phyloP scores from a whole-genome alignment of 2,113 vertebrate genomes.

The Steatornis caripensis region DNA sequence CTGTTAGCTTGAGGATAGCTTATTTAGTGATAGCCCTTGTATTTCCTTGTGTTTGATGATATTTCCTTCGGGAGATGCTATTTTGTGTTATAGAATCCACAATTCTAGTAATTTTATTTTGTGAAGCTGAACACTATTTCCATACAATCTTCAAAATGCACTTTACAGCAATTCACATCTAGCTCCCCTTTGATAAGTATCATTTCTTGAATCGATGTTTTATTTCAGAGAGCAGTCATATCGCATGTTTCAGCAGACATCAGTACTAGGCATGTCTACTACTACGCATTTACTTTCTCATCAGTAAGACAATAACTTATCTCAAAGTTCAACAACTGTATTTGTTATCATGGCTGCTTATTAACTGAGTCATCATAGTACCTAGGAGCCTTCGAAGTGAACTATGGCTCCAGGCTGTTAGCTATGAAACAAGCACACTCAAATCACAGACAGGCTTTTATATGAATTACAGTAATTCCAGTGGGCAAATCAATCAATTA shows the following conservation, averaged over 20 bases:
- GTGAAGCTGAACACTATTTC: neutral
- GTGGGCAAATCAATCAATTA: neutral
- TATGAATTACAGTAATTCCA: neutral
- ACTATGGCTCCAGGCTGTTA: neutral
- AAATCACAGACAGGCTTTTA: neutral
- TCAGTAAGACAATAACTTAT: neutral
- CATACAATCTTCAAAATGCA: neutral
- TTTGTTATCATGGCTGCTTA: neutral
- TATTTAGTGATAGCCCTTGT: neutral
- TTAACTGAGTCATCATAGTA: neutral
- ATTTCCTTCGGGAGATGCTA: neutral
- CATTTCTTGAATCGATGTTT: neutral
- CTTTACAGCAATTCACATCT: neutral
- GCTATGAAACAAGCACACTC: neutral
- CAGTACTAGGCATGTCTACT: neutral
- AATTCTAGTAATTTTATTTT: neutral
- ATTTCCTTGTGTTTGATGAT: neutral
- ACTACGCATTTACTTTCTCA: neutral
- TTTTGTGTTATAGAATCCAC: neutral
- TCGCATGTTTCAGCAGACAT: rapidly evolving
- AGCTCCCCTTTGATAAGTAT: neutral
- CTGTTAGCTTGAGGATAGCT: neutral
- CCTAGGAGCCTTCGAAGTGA: neutral
- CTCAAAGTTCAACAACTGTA: neutral
- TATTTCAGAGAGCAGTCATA: neutral